Evolutionary conservation across 1,140 invertebrate species (phyloP).

Genomic region (Diuraphis noxia): DNA sequence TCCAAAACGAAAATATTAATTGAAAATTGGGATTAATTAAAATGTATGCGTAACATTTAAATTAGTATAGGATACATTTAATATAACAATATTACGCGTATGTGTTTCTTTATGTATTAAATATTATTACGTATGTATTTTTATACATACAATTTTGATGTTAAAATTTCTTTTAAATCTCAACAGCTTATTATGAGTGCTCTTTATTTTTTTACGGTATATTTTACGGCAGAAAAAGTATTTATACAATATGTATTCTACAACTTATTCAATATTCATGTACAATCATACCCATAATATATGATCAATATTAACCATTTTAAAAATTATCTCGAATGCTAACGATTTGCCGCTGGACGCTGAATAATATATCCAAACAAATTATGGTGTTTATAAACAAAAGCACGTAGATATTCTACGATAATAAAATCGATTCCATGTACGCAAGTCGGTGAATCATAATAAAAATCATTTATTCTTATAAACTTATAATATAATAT

Average conservation of each 20-base stretch:
- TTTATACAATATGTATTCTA: no score
- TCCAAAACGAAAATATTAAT: background rate
- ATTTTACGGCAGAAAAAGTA: no score
- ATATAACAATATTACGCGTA: background rate
- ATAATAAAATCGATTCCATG: background rate
- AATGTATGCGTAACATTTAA: background rate
- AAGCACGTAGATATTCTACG: background rate
- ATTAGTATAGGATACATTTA: no score
- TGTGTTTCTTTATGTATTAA: no score
- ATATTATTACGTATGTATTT: no score
- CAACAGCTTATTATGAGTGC: background rate
- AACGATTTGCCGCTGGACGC: background rate
- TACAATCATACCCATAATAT: no score
- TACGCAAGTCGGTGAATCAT: background rate
- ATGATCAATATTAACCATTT: background rate
- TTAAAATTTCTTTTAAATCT: background rate
- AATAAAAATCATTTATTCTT: background rate
- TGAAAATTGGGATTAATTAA: background rate
- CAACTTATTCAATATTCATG: no score
- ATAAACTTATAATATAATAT: background rate
- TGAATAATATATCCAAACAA: background rate
- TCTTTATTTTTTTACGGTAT: no score
- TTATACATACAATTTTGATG: background rate
- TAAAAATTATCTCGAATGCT: background rate
- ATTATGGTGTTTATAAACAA: background rate